Base-by-base conservation (phyloP, 2,888 invertebrate species). In the Heliconius charithonia region DNA sequence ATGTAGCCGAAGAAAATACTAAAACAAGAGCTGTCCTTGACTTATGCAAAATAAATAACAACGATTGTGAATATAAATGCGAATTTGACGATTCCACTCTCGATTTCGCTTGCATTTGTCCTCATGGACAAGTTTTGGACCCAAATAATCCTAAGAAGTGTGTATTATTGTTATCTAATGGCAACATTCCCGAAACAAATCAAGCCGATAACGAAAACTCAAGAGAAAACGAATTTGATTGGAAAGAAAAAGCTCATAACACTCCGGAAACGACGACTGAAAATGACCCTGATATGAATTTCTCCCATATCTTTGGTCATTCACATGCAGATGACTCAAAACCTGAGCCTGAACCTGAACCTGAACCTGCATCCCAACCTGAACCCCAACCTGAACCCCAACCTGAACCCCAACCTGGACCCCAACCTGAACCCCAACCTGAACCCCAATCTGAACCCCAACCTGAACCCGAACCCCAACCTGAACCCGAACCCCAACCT, bases 71-170 rank as follows among this genome's bases (percentile, higher is more conserved):
- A 82, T 94, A 97, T 83, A 93, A 91, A 19, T 98, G 97, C 87
- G 90, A 93, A 76, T 97, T 97, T 85, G 96, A 97, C 87, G 96
- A 96, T 85, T 86, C 87, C 2, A 89, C 92, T 37, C 94, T 96
- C 78, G 95, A 96, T 73, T 97, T 97, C 86, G 90, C 89, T 51
- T 98, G 97, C 87, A 93, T 90, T 4, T 97, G 97, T 87, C 96
- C 96, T 16, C 88, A 91, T 63, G 96, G 95, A 51, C 90, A 93
- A 86, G 92, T 94, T 22, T 81, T 91, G 75, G 91, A 93, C 79
- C 89, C 91, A 81, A 83, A 85, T 59, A 89, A 92, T 78, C 88
- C 89, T 86, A 96, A 93, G 84, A 92, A 75, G 87, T 97, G 88
- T 91, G 91, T 87, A 75, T 82, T 86, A 4, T 85, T 92, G 80